Evolutionary conservation across 2,797 vertebrate species (phyloP), one percentile per base, ranked within the genome.

Genomic region (Lagodon rhomboides): DNA sequence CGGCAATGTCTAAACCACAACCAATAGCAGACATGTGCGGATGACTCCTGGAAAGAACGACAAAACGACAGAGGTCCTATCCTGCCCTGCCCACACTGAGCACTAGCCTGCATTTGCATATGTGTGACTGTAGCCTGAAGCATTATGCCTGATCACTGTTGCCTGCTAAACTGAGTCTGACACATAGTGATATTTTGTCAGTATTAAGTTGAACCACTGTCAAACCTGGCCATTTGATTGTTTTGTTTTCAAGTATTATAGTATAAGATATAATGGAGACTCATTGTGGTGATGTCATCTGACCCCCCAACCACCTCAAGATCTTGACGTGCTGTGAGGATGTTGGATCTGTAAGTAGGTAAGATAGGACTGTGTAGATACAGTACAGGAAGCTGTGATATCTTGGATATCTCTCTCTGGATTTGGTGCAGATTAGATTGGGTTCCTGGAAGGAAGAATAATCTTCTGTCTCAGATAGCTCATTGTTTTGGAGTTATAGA

Each of bases 371-470:
- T n/a, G 18, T 58, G 27, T 58, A 56, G 30, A 12, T 34, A 38
- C 18, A 41, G 20, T 34, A 38, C 11, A 41, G 20, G n/a, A 15
- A 4, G 34, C 34, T 59, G 56, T 22, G 5, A 15, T 22, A 15
- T 60, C 58, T 58, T 30, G 56, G n/a, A 20, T 43, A 43, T 43
- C 12, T 4, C 13, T 38, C 18, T 60, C 30, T 7, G 12, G 6
- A 60, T 60, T 41, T 60, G 58, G 12, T 60, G 27, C 27, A 66
- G 20, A 50, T 51, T 51, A 51, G 47, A 51, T n/a, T 51, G 20
- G 51, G 18, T 34, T 65, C 20, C 20, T 16, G 34, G 8, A n/a
- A 22, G 20, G 30, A 38, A 53, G n/a, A 67, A 53, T 66, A 13
- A 5, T 49, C 49, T 25, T 25, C n/a, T 43, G 17, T 56, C 12